phyloP scores from a whole-genome alignment of 2,888 invertebrate genomes.

The Phyllotreta cruciferae region DNA sequence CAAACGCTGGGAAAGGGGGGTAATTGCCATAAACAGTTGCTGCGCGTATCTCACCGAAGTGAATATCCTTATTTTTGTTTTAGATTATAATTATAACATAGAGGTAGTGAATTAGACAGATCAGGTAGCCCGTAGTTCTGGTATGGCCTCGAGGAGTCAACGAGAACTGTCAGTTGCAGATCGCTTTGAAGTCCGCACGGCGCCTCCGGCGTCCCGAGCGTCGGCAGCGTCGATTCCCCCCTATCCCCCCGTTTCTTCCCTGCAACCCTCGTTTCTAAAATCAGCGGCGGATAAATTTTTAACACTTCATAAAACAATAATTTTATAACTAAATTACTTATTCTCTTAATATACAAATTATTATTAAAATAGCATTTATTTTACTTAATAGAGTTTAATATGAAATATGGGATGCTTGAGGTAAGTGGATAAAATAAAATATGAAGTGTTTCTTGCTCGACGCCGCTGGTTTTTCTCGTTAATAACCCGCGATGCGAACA shows the following conservation, averaged over 20 bases:
- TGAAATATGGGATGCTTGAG: no score
- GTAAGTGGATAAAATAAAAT: no score
- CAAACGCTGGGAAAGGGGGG: conserved; percentile 7
- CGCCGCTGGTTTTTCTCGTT: conserved; percentile 2
- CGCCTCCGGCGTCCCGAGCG: conserved; percentile 20
- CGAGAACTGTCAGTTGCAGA: conserved; percentile 52
- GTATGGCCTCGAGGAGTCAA: conserved; percentile 46
- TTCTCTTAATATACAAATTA: no score
- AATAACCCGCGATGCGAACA: background rate
- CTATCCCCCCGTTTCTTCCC: background rate
- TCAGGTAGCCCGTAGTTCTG: conserved; percentile 45
- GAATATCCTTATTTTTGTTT: conserved; percentile 25
- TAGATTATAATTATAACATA: conserved; percentile 36
- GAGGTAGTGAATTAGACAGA: conserved; percentile 45
- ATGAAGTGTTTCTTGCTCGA: background rate
- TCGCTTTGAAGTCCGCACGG: conserved; percentile 50
- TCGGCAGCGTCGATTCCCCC: conserved; percentile 23
- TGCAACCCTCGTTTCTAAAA: no score
- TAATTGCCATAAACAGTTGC: conserved; percentile 23
- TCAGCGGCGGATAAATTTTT: no score
- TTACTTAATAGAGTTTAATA: no score
- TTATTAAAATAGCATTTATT: no score
- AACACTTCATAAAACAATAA: no score
- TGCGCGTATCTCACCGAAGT: conserved; percentile 4
- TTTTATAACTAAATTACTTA: no score